Base-by-base conservation (phyloP, 2,888 invertebrate species). In the Blomia tropicalis region DNA sequence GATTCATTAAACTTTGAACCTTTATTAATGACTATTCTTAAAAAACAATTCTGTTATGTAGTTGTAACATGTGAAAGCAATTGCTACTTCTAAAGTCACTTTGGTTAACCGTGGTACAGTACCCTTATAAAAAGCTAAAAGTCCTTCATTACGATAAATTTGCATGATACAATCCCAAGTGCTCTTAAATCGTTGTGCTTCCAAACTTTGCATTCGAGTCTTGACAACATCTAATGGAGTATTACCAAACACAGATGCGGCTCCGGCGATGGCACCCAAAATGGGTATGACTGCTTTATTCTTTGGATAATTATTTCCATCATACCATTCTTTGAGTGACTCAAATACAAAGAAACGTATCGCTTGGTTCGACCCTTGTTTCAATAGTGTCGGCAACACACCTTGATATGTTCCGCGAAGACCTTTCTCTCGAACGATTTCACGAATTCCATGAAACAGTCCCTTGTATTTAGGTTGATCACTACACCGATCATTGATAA, bases 141-240 rank as follows among this genome's bases (percentile, higher is more conserved):
- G 83, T 17, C 98, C 98, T 76, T 99, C 98, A 61, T 92, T 80
- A 71, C 82, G 86, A 84, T 87, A 87, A 53, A 96, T 91, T 75
- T 91, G 80, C 64, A 85, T 70, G 67, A 86, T 84, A 75, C 98
- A 99, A 73, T 98, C 92, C 70, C 83, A 75, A 0, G 95, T 96
- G 73, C 79, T 87, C 76, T 87, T 93, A 77, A 98, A 98, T 73
- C 91, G 92, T 17, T 83, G 73, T 0, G 96, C 93, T 73, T 98
- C 95, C 53, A 96, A 77, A n/a, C 96, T 93, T 79, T 98, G 96
- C 96, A 99, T 95, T 67, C 98, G 79, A 2, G 98, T 98, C 78
- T 99, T 99, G 22, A 99, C 85, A 17, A 98, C 98, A 76, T 99
- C 98, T 67, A 99, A 81, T 0, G 98, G 98, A 1, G 96, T 98